Evolutionary conservation across 2,797 vertebrate genomes (phyloP).

Genomic region (Columba guinea): DNA sequence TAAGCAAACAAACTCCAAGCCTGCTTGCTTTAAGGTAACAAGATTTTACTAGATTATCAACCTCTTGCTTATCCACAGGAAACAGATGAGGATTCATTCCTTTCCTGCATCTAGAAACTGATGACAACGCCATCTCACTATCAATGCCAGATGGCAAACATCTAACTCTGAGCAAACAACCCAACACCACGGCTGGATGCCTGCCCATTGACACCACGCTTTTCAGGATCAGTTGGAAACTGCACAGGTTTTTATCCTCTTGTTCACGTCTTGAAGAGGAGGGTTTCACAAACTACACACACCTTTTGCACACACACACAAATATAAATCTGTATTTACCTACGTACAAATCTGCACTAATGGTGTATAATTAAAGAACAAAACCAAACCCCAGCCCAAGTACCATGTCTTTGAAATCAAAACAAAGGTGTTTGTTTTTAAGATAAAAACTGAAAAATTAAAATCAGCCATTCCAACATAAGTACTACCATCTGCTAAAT

Average conservation of each 20-base stretch:
- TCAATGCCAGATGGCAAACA: slow-evolving; percentile 88
- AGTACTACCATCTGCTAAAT: not conserved
- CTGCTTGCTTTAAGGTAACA: slow-evolving; percentile 79
- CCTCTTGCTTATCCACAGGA: slow-evolving; percentile 98
- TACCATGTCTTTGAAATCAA: not conserved
- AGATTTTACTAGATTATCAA: slow-evolving; percentile 84
- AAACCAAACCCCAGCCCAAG: not conserved
- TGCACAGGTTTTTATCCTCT: slow-evolving; percentile 72
- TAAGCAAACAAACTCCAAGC: slow-evolving; percentile 68
- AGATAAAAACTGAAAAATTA: not conserved
- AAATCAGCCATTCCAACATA: not conserved
- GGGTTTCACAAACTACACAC: not conserved
- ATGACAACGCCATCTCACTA: slow-evolving; percentile 94
- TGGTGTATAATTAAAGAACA: not conserved
- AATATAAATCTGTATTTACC: not conserved
- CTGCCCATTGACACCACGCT: slow-evolving; percentile 85
- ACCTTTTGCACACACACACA: not conserved
- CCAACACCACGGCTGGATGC: slow-evolving; percentile 86
- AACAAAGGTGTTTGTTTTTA: not conserved
- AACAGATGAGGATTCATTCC: slow-evolving; percentile 97
- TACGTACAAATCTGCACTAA: not conserved
- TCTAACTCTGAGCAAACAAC: slow-evolving; percentile 91
- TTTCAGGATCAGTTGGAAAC: slow-evolving; percentile 83
- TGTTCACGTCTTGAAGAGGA: slow-evolving; percentile 49
- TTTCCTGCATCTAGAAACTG: slow-evolving; percentile 95